These are phyloP conservation scores for Cheumatopsyche charites DNA, from an alignment of 1,140 invertebrate genomes.

Conservation along the genomic window DNA sequence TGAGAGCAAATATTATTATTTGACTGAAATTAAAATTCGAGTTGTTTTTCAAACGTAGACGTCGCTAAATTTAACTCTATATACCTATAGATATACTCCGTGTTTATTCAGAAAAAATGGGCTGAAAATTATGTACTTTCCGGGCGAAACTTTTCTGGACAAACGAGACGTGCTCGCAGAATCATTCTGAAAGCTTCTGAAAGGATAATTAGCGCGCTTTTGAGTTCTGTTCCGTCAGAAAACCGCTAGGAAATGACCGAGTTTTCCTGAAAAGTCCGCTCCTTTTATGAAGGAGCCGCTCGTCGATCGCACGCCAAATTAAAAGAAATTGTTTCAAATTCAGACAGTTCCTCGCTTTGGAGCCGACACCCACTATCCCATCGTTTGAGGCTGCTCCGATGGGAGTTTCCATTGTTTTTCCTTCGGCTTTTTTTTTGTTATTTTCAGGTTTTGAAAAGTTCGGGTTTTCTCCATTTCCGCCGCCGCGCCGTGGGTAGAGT, in stretches of 20 bases:
- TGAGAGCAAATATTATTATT: no score
- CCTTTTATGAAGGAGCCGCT: no score
- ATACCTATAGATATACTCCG: no score
- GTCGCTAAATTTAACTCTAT: no score
- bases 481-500: neutral
- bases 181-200: neutral
- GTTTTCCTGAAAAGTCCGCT: no score
- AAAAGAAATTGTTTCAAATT: slow-evolving; percentile 8
- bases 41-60: no score
- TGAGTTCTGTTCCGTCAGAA: no score
- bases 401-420: neutral
- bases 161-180: neutral
- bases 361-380: neutral
- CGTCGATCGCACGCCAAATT: neutral
- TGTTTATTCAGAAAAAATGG: no score
- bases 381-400: neutral
- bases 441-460: neutral
- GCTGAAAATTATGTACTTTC: neutral
- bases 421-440: neutral
- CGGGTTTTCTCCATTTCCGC: neutral
- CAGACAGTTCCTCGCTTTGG: neutral
- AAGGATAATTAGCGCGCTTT: slow-evolving; percentile 26
- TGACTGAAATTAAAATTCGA: no score
- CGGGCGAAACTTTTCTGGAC: neutral
- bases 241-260: no score